These are phyloP conservation scores for Biston betularia DNA, from an alignment of 2,888 invertebrate species.

Conservation along the genomic window DNA sequence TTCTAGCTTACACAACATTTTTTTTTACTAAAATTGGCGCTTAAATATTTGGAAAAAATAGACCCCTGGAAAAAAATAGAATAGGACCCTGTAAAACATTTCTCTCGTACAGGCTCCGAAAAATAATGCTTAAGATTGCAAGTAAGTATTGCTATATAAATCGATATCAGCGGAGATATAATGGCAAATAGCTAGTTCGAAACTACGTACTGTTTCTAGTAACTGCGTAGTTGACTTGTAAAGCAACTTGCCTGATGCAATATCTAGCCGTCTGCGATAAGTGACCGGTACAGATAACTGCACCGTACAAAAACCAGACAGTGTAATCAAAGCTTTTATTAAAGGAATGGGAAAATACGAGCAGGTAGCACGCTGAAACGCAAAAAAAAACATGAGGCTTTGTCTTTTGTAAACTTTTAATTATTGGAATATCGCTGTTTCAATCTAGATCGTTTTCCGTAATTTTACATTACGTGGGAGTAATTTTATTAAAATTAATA, in stretches of 20 bases:
- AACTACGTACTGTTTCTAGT: conserved; percentile 1
- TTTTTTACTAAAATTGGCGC: too few relatives aligned
- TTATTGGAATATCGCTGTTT: not conserved
- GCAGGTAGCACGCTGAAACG: not conserved
- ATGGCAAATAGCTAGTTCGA: not conserved
- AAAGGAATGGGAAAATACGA: conserved; percentile 7
- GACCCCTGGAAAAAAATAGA: too few relatives aligned
- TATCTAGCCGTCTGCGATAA: conserved; percentile 55
- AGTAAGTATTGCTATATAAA: too few relatives aligned
- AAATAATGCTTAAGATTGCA: too few relatives aligned
- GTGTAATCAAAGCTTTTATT: conserved; percentile 8
- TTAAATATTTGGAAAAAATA: too few relatives aligned
- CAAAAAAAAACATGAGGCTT: not conserved
- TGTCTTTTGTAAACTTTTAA: not conserved
- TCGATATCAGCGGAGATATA: not conserved
- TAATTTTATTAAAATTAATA: too few relatives aligned
- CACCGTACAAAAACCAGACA: conserved; percentile 17
- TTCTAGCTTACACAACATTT: too few relatives aligned
- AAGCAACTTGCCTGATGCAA: conserved; percentile 63
- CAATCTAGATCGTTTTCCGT: not conserved
- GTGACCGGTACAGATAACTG: conserved; percentile 50
- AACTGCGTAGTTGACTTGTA: conserved; percentile 7
- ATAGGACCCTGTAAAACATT: too few relatives aligned
- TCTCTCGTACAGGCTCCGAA: too few relatives aligned
- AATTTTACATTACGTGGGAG: not conserved